Base-by-base conservation (phyloP, 2,888 invertebrate genomes). In the Drosophila setosimentum region DNA sequence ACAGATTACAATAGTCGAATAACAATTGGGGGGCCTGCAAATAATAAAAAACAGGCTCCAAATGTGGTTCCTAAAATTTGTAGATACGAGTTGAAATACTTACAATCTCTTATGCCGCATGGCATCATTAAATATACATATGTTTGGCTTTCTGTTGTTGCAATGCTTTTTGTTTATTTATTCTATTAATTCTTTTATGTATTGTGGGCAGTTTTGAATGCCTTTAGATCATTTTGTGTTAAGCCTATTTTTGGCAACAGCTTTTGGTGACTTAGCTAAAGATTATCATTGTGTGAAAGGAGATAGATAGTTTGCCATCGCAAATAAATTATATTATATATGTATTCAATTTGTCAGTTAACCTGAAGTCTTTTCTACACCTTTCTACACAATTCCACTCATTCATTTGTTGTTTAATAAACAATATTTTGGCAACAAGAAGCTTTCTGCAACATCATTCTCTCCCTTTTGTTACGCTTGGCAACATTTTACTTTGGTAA, bases 131-230 rank as follows among this genome's bases (percentile, higher is more conserved):
- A 64, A 53, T 65, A 50, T 66, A 53, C 63, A 50, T 66, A 50
- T 68, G 27, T 48, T 37, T 30, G 54, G 21, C 40, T 42, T 58
- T 49, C 66, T 70, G 67, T 76, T 78, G 79, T 71, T 70, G 58
- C 63, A 57, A 62, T 50, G 77, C 45, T 73, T 83, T 70, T 30
- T 66, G 48, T 68, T 32, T 64, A n/a, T 58, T 70, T 71, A 65
- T 71, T 78, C 55, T 72, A 58, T 78, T 73, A 65, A 72, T 75
- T 53, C 72, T 50, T 69, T 83, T 82, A 73, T 78, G 77, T 60
- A 53, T 67, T 66, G 65, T 63, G 53, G 51, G 40, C 53, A 59
- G 48, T 54, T 42, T 24, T 57, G 30, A 54, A 65, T 66, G 58
- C 35, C 80, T 66, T 60, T 8, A 18, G 64, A 76, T 40, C 30